Evolutionary conservation across 2,113 vertebrate species (phyloP).

Genomic region (Phalacrocorax aristotelis): DNA sequence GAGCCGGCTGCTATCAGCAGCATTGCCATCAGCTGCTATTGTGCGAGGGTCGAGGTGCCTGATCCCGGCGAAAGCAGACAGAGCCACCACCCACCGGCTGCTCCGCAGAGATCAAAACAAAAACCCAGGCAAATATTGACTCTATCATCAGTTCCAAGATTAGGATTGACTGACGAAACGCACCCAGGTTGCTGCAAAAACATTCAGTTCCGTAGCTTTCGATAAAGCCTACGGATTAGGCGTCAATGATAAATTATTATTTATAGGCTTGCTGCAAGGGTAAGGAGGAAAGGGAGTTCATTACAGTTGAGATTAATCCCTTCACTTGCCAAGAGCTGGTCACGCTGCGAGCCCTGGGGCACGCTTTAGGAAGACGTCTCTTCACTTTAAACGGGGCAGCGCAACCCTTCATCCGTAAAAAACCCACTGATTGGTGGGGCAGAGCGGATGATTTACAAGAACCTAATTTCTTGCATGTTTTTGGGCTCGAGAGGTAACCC

Average conservation of each 20-base stretch:
- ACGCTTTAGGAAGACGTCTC: background rate
- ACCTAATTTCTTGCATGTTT: background rate
- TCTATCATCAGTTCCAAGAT: background rate
- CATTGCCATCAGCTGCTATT: constrained; percentile 48
- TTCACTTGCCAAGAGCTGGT: background rate
- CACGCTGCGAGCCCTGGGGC: rapidly evolving
- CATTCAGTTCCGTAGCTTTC: background rate
- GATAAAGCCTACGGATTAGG: background rate
- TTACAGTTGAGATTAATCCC: background rate
- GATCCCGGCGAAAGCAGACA: background rate
- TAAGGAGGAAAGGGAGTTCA: background rate
- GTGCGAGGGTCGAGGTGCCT: constrained; percentile 3
- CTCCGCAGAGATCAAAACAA: background rate
- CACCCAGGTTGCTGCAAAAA: background rate
- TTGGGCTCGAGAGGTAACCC: background rate
- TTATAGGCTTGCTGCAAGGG: background rate
- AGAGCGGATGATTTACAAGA: background rate
- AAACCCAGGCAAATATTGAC: background rate
- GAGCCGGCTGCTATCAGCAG: constrained; percentile 56
- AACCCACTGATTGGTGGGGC: background rate
- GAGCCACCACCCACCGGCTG: background rate
- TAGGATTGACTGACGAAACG: background rate
- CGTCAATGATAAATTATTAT: background rate
- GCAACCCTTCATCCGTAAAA: background rate
- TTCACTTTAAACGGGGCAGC: background rate